A percentile compares a stretch with the other conserved stretches of the same genome.
Conservation (phyloP, 2,888 invertebrate genomes). For the Morpho helenor region DNA sequence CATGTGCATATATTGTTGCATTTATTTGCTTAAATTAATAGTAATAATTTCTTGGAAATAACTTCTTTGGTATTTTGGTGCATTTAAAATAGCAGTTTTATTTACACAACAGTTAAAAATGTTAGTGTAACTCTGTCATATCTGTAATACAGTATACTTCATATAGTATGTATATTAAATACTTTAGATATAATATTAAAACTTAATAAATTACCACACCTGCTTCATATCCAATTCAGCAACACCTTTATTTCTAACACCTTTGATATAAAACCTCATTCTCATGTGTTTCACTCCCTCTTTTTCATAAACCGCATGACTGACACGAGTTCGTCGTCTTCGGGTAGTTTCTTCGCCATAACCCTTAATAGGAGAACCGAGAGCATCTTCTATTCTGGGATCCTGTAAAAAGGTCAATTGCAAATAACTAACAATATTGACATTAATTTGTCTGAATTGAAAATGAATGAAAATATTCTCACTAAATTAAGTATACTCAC, state of each 20-base stretch:
- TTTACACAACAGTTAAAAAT: too few species aligned
- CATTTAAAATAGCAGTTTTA: too few species aligned
- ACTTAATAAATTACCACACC: slow-evolving; percentile 64
- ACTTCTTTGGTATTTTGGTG: too few species aligned
- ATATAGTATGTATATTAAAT: too few species aligned
- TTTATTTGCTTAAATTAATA: too few species aligned
- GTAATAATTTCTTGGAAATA: too few species aligned
- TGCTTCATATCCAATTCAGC: slow-evolving; percentile 92
- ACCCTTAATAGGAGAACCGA: slow-evolving; percentile 94
- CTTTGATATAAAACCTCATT: slow-evolving; percentile 95
- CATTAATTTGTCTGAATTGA: background rate
- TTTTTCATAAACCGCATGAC: slow-evolving; percentile 86
- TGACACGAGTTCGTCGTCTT: slow-evolving; percentile 90
- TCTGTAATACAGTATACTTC: too few species aligned
- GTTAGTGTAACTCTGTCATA: too few species aligned
- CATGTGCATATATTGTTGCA: too few species aligned
- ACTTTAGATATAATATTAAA: too few species aligned
- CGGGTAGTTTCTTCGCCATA: slow-evolving; percentile 92
- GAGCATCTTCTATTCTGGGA: slow-evolving; percentile 86
- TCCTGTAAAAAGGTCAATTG: slow-evolving; percentile 59
- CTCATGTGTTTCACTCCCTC: slow-evolving; percentile 89
- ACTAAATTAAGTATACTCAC: slow-evolving; percentile 44
- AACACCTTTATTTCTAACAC: slow-evolving; percentile 88
- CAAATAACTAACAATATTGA: background rate
- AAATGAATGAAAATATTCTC: too few species aligned